Conservation (phyloP, 2,888 invertebrate species). For the Coelopa pilipes region DNA sequence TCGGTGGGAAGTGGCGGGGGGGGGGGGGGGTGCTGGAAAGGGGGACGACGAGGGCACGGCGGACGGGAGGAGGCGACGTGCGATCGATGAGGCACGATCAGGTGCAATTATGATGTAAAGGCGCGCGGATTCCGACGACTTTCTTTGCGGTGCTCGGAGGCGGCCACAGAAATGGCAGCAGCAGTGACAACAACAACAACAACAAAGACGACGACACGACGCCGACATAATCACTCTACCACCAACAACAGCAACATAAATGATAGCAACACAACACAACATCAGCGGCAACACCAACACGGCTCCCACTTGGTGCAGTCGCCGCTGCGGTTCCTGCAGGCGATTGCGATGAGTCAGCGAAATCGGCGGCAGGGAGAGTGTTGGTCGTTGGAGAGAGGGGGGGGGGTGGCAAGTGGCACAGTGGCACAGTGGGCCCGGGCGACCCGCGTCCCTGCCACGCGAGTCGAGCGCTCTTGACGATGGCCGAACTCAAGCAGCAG, state of each 20-base stretch:
- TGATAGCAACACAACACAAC: too few species aligned
- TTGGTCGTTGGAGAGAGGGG: too few species aligned
- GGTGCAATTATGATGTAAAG: conserved; percentile 40
- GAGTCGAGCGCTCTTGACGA: too few species aligned
- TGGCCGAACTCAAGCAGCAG: background rate
- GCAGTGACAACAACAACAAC: background rate
- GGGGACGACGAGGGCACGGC: background rate
- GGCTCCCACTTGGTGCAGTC: background rate
- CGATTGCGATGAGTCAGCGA: background rate
- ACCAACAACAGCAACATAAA: too few species aligned
- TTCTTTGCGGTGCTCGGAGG: background rate
- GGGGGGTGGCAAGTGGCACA: too few species aligned
- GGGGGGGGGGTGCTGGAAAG: background rate
- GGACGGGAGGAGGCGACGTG: background rate
- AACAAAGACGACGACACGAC: background rate
- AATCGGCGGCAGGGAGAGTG: too few species aligned
- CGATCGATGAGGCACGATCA: conserved; percentile 39
- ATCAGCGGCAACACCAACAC: background rate
- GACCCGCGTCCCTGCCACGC: too few species aligned
- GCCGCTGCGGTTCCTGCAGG: background rate
- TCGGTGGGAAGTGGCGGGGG: background rate
- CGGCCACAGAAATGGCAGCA: background rate
- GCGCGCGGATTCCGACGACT: conserved; percentile 11
- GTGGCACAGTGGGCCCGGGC: too few species aligned
- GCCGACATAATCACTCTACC: too few species aligned